Evolutionary conservation across 2,113 vertebrate species (phyloP).

Genomic region (Oncorhynchus keta): DNA sequence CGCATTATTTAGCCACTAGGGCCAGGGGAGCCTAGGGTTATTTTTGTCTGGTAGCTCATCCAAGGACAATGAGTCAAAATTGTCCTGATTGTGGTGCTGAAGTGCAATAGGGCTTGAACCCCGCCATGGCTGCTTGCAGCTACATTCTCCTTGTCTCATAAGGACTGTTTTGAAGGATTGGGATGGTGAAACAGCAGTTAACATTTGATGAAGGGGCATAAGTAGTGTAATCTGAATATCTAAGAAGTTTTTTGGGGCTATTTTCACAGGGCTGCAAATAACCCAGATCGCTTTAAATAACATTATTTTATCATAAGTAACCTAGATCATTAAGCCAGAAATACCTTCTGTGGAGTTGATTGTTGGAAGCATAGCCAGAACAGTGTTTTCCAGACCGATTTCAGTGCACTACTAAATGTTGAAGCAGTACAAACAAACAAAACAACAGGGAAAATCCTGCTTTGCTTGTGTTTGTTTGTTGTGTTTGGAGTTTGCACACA

Average conservation of each 20-base stretch:
- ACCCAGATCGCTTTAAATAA: slow-evolving; percentile 56
- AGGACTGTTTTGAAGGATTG: too few relatives aligned
- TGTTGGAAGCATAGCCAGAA: slow-evolving; percentile 61
- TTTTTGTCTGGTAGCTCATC: slow-evolving; percentile 24
- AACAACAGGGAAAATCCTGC: slow-evolving; percentile 61
- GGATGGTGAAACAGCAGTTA: too few relatives aligned
- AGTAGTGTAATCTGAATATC: slow-evolving; percentile 28
- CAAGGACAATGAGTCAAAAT: slow-evolving; percentile 52
- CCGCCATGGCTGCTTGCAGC: too few relatives aligned
- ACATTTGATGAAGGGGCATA: too few relatives aligned
- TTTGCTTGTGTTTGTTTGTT: slow-evolving; percentile 73
- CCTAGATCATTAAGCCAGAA: slow-evolving; percentile 67
- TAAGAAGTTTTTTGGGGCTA: slow-evolving; percentile 15
- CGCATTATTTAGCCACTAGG: background rate
- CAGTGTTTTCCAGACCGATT: slow-evolving; percentile 55
- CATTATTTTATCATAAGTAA: slow-evolving; percentile 60
- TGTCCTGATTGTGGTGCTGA: slow-evolving; percentile 29
- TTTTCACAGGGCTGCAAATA: slow-evolving; percentile 48
- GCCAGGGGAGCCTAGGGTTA: background rate
- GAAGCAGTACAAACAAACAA: slow-evolving; percentile 61
- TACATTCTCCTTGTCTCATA: too few relatives aligned
- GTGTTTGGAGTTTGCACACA: slow-evolving; percentile 64
- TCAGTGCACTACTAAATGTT: slow-evolving; percentile 58
- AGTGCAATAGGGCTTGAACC: too few relatives aligned
- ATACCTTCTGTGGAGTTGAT: slow-evolving; percentile 56